phyloP scores from a whole-genome alignment of 1,140 invertebrate species.

The Zaprionus davidi region DNA sequence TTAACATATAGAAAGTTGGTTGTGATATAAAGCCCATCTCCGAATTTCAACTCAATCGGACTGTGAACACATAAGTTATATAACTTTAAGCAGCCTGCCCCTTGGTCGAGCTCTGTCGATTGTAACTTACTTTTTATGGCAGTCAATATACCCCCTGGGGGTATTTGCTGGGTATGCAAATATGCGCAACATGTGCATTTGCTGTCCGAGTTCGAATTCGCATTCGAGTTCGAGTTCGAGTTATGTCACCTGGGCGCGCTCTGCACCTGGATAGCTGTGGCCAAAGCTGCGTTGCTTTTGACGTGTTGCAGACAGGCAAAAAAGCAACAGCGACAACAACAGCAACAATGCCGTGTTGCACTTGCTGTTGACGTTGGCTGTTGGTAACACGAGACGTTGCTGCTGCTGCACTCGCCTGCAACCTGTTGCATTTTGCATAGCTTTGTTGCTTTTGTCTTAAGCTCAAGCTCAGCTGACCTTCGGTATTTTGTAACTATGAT shows the following conservation, averaged over 20 bases:
- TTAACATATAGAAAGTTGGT: neutral
- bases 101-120: neutral
- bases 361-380: constrained; percentile 45
- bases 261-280: constrained; percentile 36
- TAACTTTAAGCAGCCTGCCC: neutral
- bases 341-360: constrained; percentile 39
- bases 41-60: neutral
- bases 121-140: neutral
- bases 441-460: constrained; percentile 17
- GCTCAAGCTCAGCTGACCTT: constrained; percentile 52
- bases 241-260: constrained; percentile 50
- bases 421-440: constrained; percentile 33
- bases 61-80: neutral
- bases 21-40: neutral
- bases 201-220: constrained; percentile 14
- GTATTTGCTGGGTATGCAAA: constrained; percentile 11
- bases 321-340: neutral
- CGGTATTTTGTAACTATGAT: constrained; percentile 64
- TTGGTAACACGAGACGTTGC: constrained; percentile 43
- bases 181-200: constrained; percentile 25
- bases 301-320: constrained; percentile 39
- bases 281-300: constrained; percentile 24
- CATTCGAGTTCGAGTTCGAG: constrained; percentile 31
- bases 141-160: neutral
- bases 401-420: constrained; percentile 4